Percentiles rank a stretch among this genome's conserved stretches.
Conservation (phyloP, 2,797 vertebrate species). For the Coregonus sp. region DNA sequence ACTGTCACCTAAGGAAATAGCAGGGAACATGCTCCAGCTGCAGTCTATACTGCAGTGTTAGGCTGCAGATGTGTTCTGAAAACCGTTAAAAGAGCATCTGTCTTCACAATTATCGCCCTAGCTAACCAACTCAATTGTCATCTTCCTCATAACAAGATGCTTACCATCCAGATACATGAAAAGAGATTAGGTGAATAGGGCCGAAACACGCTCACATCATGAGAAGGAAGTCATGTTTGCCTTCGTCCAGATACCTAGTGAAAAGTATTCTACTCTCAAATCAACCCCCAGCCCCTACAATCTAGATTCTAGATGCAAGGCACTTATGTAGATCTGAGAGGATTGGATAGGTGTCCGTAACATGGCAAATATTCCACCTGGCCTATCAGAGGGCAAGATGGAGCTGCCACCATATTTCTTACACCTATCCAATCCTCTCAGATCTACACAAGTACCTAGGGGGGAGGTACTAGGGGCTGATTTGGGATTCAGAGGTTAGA, state of each 20-base stretch:
- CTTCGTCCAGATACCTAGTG: not conserved
- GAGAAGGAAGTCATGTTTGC: not conserved
- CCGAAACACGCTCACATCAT: not conserved
- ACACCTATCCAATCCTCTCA: too few species aligned
- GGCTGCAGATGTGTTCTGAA: slow-evolving; percentile 50
- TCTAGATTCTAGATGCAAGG: too few species aligned
- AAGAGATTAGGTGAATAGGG: not conserved
- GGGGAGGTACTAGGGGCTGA: too few species aligned
- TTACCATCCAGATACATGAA: slow-evolving; percentile 21
- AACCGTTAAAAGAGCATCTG: slow-evolving; percentile 54
- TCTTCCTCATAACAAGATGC: slow-evolving; percentile 21
- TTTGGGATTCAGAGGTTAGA: too few species aligned
- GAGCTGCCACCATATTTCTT: too few species aligned
- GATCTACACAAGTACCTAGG: too few species aligned
- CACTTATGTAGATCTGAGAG: too few species aligned
- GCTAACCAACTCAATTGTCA: slow-evolving; percentile 42
- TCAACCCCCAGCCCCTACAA: too few species aligned
- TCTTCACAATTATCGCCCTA: slow-evolving; percentile 47
- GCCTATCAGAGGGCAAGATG: too few species aligned
- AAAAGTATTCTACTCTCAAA: too few species aligned
- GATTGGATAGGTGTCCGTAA: too few species aligned
- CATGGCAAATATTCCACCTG: too few species aligned
- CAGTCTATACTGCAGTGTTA: slow-evolving; percentile 16
- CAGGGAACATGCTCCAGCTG: not conserved
- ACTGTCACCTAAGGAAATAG: slow-evolving; percentile 46